Conservation (phyloP, 2,113 vertebrate species). For the Lophius piscatorius region DNA sequence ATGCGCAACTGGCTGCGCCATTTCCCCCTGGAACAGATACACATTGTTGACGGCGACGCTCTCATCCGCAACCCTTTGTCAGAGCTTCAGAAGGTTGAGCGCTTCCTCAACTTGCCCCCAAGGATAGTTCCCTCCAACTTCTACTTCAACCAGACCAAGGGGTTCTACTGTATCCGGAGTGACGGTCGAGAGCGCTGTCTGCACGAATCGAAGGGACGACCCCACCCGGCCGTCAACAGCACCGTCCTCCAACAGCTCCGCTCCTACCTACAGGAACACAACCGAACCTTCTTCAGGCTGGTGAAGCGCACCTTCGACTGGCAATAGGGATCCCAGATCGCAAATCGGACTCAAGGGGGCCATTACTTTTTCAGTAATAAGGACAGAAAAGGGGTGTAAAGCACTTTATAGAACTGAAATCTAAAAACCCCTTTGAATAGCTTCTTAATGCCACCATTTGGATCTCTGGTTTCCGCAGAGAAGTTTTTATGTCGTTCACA, state of each 20-base stretch:
- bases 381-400: constrained; percentile 41
- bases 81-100: constrained; percentile 91
- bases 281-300: constrained; percentile 90
- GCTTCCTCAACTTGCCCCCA: constrained; percentile 87
- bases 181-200: constrained; percentile 91
- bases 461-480: constrained; percentile 62
- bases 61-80: constrained; percentile 90
- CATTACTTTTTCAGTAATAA: constrained; percentile 27
- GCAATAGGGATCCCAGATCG: constrained; percentile 76
- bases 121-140: constrained; percentile 91
- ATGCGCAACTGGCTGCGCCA: constrained; percentile 92
- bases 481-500: constrained; percentile 62
- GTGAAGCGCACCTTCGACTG: constrained; percentile 91
- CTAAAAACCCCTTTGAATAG: constrained; percentile 46
- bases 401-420: constrained; percentile 70
- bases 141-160: constrained; percentile 96
- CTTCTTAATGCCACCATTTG: constrained; percentile 58
- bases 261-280: constrained; percentile 90
- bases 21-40: constrained; percentile 90
- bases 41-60: constrained; percentile 91
- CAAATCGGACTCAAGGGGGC: constrained; percentile 33
- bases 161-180: constrained; percentile 93
- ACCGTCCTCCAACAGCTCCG: constrained; percentile 89
- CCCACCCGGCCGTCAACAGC: constrained; percentile 88
- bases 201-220: constrained; percentile 93